Conservation (phyloP, 2,888 invertebrate species). For the Stenichneumon culpator region DNA sequence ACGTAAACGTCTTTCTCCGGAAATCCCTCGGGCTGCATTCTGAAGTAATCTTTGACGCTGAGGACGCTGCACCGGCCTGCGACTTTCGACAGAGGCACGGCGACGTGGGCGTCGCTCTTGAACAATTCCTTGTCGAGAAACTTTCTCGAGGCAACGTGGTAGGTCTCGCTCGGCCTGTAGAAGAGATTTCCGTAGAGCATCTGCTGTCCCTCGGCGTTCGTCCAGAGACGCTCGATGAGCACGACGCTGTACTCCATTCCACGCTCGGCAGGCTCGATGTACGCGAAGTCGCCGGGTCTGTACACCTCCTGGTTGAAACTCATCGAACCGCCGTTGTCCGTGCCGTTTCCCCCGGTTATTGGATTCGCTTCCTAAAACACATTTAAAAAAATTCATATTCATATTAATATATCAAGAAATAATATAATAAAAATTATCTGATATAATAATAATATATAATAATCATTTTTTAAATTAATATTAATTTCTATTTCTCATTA, state of each 20-base stretch:
- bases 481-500: no score
- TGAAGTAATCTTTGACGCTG: slow-evolving; percentile 97
- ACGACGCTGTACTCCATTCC: slow-evolving; percentile 92
- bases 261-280: slow-evolving; percentile 90
- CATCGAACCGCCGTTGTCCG: slow-evolving; percentile 88
- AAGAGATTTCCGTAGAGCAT: slow-evolving; percentile 97
- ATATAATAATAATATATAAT: no score
- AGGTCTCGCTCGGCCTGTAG: slow-evolving; percentile 97
- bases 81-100: slow-evolving; percentile 94
- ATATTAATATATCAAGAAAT: background rate
- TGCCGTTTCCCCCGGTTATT: slow-evolving; percentile 79
- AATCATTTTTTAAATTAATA: no score
- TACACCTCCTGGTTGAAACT: slow-evolving; percentile 92
- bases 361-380: slow-evolving; percentile 76
- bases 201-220: slow-evolving; percentile 92
- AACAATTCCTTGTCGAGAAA: slow-evolving; percentile 99
- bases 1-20: slow-evolving; percentile 98
- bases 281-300: slow-evolving; percentile 96
- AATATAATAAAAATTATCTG: no score
- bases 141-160: slow-evolving; percentile 97
- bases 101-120: slow-evolving; percentile 95
- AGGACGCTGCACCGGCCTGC: slow-evolving; percentile 96
- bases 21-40: slow-evolving; percentile 94
- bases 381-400: slow-evolving; percentile 67
- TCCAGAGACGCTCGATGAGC: slow-evolving; percentile 96